A percentile compares a stretch with the other conserved stretches of the same genome.
Conservation (phyloP, 2,888 invertebrate species). For the Xylocampa areola region DNA sequence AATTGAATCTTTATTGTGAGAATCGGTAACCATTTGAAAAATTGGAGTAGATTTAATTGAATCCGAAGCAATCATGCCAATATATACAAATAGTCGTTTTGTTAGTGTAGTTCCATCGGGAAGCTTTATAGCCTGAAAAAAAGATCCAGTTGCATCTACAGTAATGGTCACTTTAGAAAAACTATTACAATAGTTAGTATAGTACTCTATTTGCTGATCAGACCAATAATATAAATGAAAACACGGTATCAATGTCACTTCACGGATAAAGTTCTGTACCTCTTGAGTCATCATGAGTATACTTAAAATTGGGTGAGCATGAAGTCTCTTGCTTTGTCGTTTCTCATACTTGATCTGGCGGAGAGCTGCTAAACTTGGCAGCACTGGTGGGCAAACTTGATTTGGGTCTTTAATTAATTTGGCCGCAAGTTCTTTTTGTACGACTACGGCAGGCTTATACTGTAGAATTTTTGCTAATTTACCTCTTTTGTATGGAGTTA, state of each 20-base stretch:
- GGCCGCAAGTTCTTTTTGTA: slow-evolving; percentile 41
- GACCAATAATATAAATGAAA: slow-evolving; percentile 48
- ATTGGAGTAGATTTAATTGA: slow-evolving; percentile 40
- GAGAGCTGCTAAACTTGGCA: slow-evolving; percentile 43
- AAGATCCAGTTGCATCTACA: slow-evolving; percentile 50
- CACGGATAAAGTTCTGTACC: slow-evolving; percentile 43
- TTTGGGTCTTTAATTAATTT: slow-evolving; percentile 41
- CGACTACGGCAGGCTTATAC: slow-evolving; percentile 39
- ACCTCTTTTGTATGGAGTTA: slow-evolving; percentile 43
- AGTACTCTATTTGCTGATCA: slow-evolving; percentile 48
- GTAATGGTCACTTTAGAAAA: slow-evolving; percentile 44
- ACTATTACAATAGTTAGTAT: slow-evolving; percentile 36
- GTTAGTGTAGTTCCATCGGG: slow-evolving; percentile 43
- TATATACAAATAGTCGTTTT: slow-evolving; percentile 46
- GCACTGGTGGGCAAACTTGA: slow-evolving; percentile 39
- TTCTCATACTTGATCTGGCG: slow-evolving; percentile 42
- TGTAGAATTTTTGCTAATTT: slow-evolving; percentile 42
- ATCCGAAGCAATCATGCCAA: slow-evolving; percentile 42
- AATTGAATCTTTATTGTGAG: slow-evolving; percentile 44
- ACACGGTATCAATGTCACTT: slow-evolving; percentile 44
- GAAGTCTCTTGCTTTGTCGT: slow-evolving; percentile 42
- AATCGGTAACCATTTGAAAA: slow-evolving; percentile 49
- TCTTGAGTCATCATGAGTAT: slow-evolving; percentile 42
- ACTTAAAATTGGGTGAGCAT: slow-evolving; percentile 44
- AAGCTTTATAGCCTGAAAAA: slow-evolving; percentile 39